These are phyloP conservation scores for Lycocorax pyrrhopterus DNA, from an alignment of 2,113 vertebrate species.

Conservation along the genomic window DNA sequence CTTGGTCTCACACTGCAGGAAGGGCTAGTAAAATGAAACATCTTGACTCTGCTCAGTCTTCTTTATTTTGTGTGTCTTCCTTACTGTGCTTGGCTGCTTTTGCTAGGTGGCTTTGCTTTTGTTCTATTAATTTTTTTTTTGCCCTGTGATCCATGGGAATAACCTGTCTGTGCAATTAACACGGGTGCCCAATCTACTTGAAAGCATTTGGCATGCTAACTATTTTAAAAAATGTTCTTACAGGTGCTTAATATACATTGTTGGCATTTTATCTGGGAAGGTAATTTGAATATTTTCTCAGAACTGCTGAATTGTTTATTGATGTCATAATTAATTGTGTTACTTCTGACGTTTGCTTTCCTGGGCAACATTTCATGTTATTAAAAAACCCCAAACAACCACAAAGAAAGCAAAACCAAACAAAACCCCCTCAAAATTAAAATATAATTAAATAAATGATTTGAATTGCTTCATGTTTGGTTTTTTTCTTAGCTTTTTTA, in stretches of 20 bases:
- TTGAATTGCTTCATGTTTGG: neutral
- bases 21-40: neutral
- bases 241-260: neutral
- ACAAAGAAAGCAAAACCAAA: neutral
- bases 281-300: conserved; percentile 35
- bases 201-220: neutral
- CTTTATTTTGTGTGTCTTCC: neutral
- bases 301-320: neutral
- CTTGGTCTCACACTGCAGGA: neutral
- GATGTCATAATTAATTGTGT: conserved; percentile 21
- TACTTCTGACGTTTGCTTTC: conserved; percentile 15
- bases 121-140: neutral
- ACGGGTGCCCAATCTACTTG: neutral
- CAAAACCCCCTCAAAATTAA: neutral
- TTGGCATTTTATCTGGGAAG: conserved; percentile 11
- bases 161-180: neutral
- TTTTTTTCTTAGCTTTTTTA: neutral
- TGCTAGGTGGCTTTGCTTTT: neutral
- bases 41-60: neutral
- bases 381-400: neutral
- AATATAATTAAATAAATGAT: neutral
- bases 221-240: neutral
- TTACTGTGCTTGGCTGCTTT: neutral
- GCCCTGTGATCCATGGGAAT: neutral
- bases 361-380: neutral